These are phyloP conservation scores for Epinephelus malabaricus DNA, from an alignment of 2,797 vertebrate species.

Conservation along the genomic window DNA sequence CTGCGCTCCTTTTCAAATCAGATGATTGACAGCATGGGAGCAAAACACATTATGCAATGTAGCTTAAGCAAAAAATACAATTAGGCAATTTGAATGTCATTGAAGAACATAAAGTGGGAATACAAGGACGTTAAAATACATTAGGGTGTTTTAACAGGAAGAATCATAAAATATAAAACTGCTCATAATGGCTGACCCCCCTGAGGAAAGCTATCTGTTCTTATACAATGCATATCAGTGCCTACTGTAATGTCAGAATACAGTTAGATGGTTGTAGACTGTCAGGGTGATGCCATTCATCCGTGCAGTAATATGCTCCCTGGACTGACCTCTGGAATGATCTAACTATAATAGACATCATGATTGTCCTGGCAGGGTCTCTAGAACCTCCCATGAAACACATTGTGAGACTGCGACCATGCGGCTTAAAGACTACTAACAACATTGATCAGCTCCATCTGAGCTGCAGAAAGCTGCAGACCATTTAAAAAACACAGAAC, in stretches of 20 bases:
- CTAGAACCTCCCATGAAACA: constrained; percentile 55
- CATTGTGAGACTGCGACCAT: constrained; percentile 47
- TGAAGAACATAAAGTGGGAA: not conserved
- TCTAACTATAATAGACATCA: constrained; percentile 53
- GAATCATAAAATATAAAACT: not conserved
- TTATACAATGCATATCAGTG: not conserved
- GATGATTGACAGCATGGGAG: constrained; percentile 17
- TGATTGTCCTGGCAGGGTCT: constrained; percentile 47
- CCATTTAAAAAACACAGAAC: constrained; percentile 45
- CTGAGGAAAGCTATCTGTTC: not conserved
- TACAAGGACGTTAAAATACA: not conserved
- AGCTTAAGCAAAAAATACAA: not conserved
- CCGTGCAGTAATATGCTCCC: constrained; percentile 39
- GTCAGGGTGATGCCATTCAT: constrained; percentile 33
- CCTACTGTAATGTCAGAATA: not conserved
- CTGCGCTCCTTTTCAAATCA: not conserved
- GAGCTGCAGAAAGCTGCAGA: constrained; percentile 51
- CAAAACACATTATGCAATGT: not conserved
- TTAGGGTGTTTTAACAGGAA: not conserved
- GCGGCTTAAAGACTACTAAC: constrained; percentile 58
- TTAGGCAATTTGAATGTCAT: not conserved
- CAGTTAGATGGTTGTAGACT: constrained; percentile 22
- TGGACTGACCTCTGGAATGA: constrained; percentile 57
- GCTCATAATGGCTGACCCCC: not conserved
- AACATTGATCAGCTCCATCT: constrained; percentile 57